These are phyloP conservation scores for Catharus fuscescens DNA, from an alignment of 2,113 vertebrate genomes.

Conservation along the genomic window DNA sequence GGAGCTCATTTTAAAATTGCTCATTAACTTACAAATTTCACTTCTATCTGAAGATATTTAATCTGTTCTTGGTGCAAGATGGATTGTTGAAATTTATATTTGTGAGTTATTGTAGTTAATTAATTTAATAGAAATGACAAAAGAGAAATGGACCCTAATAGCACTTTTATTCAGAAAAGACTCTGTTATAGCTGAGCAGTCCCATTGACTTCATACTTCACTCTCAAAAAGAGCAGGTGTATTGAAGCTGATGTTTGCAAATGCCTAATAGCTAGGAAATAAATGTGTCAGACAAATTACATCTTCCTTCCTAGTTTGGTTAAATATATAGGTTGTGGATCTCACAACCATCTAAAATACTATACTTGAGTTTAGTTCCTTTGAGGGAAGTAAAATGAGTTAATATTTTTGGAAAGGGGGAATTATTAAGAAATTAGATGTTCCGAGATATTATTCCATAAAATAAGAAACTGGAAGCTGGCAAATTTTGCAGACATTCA, in stretches of 20 bases:
- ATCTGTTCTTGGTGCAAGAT: neutral
- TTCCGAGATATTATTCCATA: neutral
- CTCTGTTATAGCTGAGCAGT: neutral
- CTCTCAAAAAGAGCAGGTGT: neutral
- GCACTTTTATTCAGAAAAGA: neutral
- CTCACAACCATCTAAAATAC: neutral
- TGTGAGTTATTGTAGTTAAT: neutral
- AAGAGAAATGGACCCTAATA: neutral
- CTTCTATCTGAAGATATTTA: neutral
- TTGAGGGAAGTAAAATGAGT: neutral
- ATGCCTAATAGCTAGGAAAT: neutral
- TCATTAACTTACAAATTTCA: neutral
- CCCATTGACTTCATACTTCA: neutral
- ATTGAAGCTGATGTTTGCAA: neutral
- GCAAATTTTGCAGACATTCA: neutral
- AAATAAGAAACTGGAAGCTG: neutral
- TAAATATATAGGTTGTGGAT: neutral
- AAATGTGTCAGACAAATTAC: neutral
- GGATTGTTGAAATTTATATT: neutral
- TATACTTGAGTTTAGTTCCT: neutral
- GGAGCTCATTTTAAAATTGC: neutral
- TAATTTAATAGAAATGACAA: neutral
- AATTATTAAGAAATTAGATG: neutral
- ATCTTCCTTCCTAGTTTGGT: neutral
- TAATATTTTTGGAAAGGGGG: neutral